A percentile compares a stretch with the other conserved stretches of the same genome.
Evolutionary conservation across 1,140 invertebrate species (phyloP).

Genomic region (Drosophila mayri): DNA sequence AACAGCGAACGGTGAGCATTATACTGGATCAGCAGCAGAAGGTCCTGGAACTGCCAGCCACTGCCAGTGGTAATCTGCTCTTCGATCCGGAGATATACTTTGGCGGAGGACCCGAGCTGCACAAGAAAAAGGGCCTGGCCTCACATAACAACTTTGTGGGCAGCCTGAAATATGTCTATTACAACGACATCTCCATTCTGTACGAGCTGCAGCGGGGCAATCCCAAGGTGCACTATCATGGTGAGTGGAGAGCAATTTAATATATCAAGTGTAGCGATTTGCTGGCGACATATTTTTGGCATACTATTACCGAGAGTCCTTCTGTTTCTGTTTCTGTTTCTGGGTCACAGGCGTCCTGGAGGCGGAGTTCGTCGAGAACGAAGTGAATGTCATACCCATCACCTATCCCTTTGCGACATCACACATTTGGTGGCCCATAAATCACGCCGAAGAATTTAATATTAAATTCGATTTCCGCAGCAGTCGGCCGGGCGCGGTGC

Average conservation of each 20-base stretch:
- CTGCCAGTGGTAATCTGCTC: slow-evolving; percentile 90
- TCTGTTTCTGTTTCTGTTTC: slow-evolving; percentile 52
- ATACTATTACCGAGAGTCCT: slow-evolving; percentile 18
- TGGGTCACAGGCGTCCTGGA: slow-evolving; percentile 88
- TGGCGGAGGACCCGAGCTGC: slow-evolving; percentile 92
- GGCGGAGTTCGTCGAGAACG: slow-evolving; percentile 92
- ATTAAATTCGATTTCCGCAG: slow-evolving; percentile 96
- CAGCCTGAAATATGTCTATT: slow-evolving; percentile 95
- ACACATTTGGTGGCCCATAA: slow-evolving; percentile 93
- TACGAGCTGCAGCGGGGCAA: slow-evolving; percentile 93
- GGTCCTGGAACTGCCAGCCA: slow-evolving; percentile 89
- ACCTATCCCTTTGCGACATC: slow-evolving; percentile 96
- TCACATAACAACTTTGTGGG: slow-evolving; percentile 93
- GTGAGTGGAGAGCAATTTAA: slow-evolving; percentile 66
- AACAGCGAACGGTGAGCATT: slow-evolving; percentile 89
- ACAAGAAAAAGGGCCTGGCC: slow-evolving; percentile 90
- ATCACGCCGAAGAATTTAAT: slow-evolving; percentile 89
- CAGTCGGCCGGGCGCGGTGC: slow-evolving; percentile 91
- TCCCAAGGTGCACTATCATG: slow-evolving; percentile 93
- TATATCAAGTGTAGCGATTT: slow-evolving; percentile 39
- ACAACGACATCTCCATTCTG: slow-evolving; percentile 95
- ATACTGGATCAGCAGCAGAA: slow-evolving; percentile 90
- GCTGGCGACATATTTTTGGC: slow-evolving; percentile 21
- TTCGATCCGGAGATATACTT: slow-evolving; percentile 97
- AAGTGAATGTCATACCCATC: slow-evolving; percentile 95